phyloP scores from a whole-genome alignment of 2,113 vertebrate genomes.

The Erythrolamprus reginae region DNA sequence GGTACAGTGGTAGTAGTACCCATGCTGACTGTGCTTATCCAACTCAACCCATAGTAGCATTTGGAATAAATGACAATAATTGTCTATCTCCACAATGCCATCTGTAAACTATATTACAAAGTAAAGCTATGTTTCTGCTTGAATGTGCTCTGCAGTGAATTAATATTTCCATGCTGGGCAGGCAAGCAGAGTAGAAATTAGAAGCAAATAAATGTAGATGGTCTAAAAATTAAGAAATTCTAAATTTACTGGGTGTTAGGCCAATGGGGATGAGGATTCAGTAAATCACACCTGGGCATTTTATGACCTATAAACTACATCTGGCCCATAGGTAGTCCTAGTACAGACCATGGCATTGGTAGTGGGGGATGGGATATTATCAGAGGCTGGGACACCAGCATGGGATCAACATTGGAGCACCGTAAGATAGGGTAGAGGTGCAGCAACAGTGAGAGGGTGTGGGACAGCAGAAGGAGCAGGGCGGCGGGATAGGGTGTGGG shows the following conservation, averaged over 20 bases:
- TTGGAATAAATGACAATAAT: neutral
- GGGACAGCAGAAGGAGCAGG: neutral
- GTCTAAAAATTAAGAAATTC: neutral
- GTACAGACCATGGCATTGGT: neutral
- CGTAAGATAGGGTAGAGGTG: neutral
- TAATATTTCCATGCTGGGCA: neutral
- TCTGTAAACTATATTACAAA: neutral
- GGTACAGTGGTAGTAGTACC: neutral
- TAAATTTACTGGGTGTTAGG: neutral
- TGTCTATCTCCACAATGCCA: neutral
- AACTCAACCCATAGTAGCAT: neutral
- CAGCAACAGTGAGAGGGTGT: neutral
- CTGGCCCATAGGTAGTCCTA: neutral
- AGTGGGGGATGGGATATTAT: neutral
- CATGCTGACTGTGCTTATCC: neutral
- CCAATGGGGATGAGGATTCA: neutral
- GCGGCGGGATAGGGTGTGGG: no score
- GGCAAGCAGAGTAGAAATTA: neutral
- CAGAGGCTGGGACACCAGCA: neutral
- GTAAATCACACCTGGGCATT: neutral
- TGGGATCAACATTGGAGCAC: neutral
- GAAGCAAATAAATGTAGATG: neutral
- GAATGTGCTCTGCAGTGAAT: neutral
- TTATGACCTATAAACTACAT: neutral
- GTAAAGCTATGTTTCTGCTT: neutral